phyloP scores from a whole-genome alignment of 2,113 vertebrate genomes.

The Athene cunicularia region DNA sequence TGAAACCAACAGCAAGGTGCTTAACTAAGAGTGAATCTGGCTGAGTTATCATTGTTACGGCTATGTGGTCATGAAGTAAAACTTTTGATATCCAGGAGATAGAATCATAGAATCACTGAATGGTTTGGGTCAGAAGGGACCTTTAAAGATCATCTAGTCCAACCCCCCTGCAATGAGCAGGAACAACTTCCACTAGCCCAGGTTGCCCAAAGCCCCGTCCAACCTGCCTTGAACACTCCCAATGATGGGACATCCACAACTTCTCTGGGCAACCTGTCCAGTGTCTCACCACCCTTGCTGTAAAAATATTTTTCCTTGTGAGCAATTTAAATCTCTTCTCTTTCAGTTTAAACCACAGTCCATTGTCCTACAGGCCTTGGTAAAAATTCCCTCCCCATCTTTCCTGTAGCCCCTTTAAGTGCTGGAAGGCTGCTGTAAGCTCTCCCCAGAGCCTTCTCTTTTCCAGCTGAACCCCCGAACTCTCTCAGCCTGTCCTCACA shows the following conservation, averaged over 20 bases:
- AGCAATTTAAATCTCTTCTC: neutral
- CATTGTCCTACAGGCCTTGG: neutral
- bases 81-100: neutral
- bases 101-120: neutral
- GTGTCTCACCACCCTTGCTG: too few relatives aligned
- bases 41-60: neutral
- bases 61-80: neutral
- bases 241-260: neutral
- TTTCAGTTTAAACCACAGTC: neutral
- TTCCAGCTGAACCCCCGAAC: too few relatives aligned
- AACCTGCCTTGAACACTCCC: neutral
- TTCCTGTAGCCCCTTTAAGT: too few relatives aligned
- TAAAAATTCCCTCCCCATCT: too few relatives aligned
- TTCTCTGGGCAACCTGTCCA: neutral
- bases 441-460: too few relatives aligned
- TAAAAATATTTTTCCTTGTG: neutral
- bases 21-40: neutral
- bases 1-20: neutral
- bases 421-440: too few relatives aligned
- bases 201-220: neutral
- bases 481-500: too few relatives aligned
- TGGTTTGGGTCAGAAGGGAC: neutral
- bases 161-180: neutral
- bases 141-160: neutral
- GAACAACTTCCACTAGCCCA: neutral